A percentile compares a stretch with the other conserved stretches of the same genome.
Evolutionary conservation across 2,797 vertebrate genomes (phyloP).

Genomic region (Melanotaenia parkinsoni): DNA sequence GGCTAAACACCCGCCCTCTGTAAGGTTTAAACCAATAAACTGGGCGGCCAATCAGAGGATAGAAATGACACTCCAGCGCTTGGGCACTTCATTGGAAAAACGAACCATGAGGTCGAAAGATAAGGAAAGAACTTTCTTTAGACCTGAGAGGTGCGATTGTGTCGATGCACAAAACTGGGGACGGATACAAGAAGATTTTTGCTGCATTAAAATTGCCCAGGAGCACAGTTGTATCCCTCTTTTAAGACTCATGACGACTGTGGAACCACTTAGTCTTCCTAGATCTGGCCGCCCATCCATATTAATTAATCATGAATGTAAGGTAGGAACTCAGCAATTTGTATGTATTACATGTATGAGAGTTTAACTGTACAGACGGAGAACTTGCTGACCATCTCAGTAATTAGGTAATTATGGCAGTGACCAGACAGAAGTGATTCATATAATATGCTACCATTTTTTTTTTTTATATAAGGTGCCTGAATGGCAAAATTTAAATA

Average conservation of each 20-base stretch:
- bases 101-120: not conserved
- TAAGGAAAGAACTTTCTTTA: not conserved
- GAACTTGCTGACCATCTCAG: not conserved
- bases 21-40: not conserved
- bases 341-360: not conserved
- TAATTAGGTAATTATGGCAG: too few relatives aligned
- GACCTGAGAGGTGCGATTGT: not conserved
- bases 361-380: not conserved
- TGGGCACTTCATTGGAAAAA: not conserved
- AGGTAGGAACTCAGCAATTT: not conserved
- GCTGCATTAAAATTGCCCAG: not conserved
- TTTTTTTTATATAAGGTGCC: too few relatives aligned
- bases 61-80: not conserved
- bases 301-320: not conserved
- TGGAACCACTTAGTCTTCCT: not conserved
- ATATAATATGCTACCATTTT: too few relatives aligned
- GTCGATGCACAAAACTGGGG: not conserved
- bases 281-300: not conserved
- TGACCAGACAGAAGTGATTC: too few relatives aligned
- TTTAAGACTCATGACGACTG: not conserved
- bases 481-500: too few relatives aligned
- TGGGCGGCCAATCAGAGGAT: not conserved
- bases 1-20: not conserved
- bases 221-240: not conserved
- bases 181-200: not conserved